Base-by-base conservation (phyloP, 2,888 invertebrate genomes). In the Drosophila mettleri region DNA sequence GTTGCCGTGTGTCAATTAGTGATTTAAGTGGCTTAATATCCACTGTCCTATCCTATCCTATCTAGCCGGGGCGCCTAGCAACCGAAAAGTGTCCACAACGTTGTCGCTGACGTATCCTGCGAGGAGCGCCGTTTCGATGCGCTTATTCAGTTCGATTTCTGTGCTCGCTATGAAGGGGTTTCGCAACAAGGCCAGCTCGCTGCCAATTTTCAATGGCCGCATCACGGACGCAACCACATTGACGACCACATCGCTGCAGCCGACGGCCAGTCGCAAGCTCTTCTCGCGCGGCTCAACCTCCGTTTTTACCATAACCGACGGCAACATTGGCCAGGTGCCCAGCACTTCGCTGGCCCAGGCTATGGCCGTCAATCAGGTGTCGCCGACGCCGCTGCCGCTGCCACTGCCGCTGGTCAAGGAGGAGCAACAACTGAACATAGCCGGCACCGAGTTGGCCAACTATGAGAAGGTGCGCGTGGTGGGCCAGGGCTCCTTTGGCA, bases 401-500 rank as follows among this genome's bases (percentile, higher is more conserved):
- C 61, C 85, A 0, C 69, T 75, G 41, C 66, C 57, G 0, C 72
- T 82, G 24, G 57, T 80, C 5, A 64, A 66, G 16, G 77, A 77
- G 18, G 74, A 77, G 41, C 14, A 61, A 0, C 20, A 62, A 0
- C 18, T 75, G 22, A 82, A 68, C 41, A 80, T 89, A 2, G 79
- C 80, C 22, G 92, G 91, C 20, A 84, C 90, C 1, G 90, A 91
- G 33, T 60, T 92, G 52, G 86, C 82, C 43, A 90, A 91, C 70
- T 92, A 92, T 67, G 91, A 92, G 33, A 91, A 91, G 72, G 69
- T 92, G 7, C 90, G 90, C 46, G 88, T 91, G 7, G 92, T 92
- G 31, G 92, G 92, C 3, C 91, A 92, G 75, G 92, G 95, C 10
- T 95, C 96, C 0, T 96, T 95, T 91, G 96, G 96, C 5, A 94